Percentiles rank a stretch among this genome's conserved stretches.
These are phyloP conservation scores for Ditylenchus dipsaci DNA, from an alignment of 1,140 invertebrate genomes.

Conservation along the genomic window DNA sequence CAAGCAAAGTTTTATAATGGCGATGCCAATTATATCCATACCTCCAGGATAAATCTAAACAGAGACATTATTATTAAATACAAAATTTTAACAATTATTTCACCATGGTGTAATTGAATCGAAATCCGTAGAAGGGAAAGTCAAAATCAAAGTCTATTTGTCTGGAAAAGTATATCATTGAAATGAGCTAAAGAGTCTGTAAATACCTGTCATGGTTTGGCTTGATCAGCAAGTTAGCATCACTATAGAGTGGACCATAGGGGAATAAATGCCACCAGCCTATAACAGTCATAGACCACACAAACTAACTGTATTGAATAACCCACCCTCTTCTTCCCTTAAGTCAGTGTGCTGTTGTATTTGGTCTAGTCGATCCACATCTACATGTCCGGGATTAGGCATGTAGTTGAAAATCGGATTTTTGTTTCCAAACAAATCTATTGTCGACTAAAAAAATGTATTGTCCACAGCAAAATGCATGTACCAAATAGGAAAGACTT, in stretches of 20 bases:
- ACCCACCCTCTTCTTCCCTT: conserved; percentile 34
- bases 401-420: conserved; percentile 42
- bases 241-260: conserved; percentile 32
- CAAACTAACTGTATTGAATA: neutral
- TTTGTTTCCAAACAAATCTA: conserved; percentile 37
- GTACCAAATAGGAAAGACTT: too few relatives aligned
- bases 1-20: too few relatives aligned
- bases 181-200: too few relatives aligned
- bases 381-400: conserved; percentile 43
- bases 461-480: too few relatives aligned
- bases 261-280: conserved; percentile 41
- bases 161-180: conserved; percentile 1
- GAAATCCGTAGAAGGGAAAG: conserved; percentile 83
- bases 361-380: conserved; percentile 31
- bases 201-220: conserved; percentile 49
- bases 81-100: conserved; percentile 50
- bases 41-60: too few relatives aligned
- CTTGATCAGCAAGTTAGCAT: conserved; percentile 34
- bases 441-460: conserved; percentile 11
- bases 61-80: too few relatives aligned
- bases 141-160: conserved; percentile 66
- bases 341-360: conserved; percentile 32
- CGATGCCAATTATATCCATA: too few relatives aligned
- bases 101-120: conserved; percentile 86
- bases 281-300: neutral